A percentile compares a stretch with the other conserved stretches of the same genome.
Conservation (phyloP, 2,113 vertebrate genomes). For the Tyrannus savana region DNA sequence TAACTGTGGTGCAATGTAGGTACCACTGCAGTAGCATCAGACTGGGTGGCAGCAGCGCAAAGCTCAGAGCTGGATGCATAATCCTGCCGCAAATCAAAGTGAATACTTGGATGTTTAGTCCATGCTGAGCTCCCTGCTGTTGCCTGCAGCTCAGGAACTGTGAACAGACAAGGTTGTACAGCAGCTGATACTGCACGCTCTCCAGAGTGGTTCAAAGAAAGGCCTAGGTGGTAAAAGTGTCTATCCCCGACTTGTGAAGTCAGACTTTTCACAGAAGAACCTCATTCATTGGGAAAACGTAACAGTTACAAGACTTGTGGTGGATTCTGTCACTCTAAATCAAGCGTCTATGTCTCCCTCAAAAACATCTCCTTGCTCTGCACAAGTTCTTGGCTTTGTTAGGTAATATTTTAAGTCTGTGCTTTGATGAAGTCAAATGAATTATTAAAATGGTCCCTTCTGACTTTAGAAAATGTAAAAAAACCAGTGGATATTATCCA, state of each 20-base stretch:
- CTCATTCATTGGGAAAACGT: not conserved
- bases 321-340: not conserved
- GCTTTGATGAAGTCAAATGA: not conserved
- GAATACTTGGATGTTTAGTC: constrained; percentile 12
- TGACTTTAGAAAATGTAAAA: not conserved
- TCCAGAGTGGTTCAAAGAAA: constrained; percentile 13
- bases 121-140: not conserved
- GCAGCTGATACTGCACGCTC: not conserved
- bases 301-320: not conserved
- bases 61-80: not conserved
- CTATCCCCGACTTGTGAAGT: not conserved
- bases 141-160: constrained; percentile 2
- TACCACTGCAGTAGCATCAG: not conserved
- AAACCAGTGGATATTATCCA: not conserved
- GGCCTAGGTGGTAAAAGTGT: not conserved
- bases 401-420: not conserved
- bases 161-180: not conserved
- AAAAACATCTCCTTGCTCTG: not conserved
- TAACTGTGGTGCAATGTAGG: not conserved
- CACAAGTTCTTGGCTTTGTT: not conserved
- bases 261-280: not conserved
- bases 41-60: not conserved
- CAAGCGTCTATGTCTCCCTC: not conserved
- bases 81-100: not conserved
- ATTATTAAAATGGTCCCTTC: not conserved